Percentiles rank a stretch among this genome's conserved stretches.
phyloP scores from a whole-genome alignment of 2,888 invertebrate species.

The Callosobruchus maculatus region DNA sequence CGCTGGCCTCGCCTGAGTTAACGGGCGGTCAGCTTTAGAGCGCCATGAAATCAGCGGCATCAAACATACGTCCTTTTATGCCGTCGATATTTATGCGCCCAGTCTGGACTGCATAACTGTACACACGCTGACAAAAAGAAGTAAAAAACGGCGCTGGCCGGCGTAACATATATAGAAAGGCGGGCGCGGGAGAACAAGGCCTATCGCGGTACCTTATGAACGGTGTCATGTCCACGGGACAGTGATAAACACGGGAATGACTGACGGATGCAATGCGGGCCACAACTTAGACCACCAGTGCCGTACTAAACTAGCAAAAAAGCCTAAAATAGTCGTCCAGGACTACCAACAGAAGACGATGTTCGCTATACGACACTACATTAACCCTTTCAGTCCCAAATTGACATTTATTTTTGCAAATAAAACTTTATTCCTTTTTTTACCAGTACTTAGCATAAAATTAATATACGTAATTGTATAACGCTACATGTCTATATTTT shows the following conservation, averaged over 20 bases:
- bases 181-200: neutral
- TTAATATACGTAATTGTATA: no score
- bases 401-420: no score
- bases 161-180: neutral
- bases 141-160: neutral
- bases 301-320: neutral
- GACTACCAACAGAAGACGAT: no score
- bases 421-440: no score
- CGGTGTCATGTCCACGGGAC: neutral
- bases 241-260: neutral
- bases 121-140: neutral
- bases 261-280: neutral
- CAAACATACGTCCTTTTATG: neutral
- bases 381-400: no score
- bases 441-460: no score
- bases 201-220: neutral
- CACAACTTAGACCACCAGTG: neutral
- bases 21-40: no score
- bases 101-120: neutral
- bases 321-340: no score
- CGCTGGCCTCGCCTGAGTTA: no score
- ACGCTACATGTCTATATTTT: no score
- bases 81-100: neutral
- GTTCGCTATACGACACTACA: no score
- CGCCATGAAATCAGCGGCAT: neutral